phyloP scores from a whole-genome alignment of 2,113 vertebrate genomes.

The Atractosteus spatula region DNA sequence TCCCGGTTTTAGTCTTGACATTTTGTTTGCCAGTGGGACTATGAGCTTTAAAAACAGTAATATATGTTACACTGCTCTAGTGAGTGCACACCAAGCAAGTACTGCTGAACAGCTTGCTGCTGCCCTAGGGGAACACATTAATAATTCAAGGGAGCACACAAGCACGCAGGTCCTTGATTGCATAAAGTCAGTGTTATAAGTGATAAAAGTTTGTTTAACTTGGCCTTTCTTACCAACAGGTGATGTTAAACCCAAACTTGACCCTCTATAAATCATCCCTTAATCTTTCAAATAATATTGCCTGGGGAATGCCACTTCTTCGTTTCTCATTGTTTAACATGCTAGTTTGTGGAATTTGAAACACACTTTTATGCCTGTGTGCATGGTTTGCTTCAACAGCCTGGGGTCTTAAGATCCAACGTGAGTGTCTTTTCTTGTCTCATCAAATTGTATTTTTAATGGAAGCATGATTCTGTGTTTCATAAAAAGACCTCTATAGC shows the following conservation, averaged over 20 bases:
- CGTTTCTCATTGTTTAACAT: not conserved
- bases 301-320: not conserved
- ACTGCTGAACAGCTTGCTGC: slow-evolving; percentile 24
- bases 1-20: slow-evolving; percentile 22
- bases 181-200: slow-evolving; percentile 23
- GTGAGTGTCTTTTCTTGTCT: too few species aligned
- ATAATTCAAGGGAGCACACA: slow-evolving; percentile 25
- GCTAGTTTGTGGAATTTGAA: not conserved
- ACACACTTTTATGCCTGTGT: not conserved
- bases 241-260: slow-evolving; percentile 10
- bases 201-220: slow-evolving; percentile 16
- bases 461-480: too few species aligned
- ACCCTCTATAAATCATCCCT: not conserved
- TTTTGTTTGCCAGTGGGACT: slow-evolving; percentile 36
- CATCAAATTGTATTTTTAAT: too few species aligned
- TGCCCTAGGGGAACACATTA: not conserved
- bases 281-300: not conserved
- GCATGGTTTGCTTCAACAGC: too few species aligned
- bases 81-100: slow-evolving; percentile 27
- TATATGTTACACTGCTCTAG: slow-evolving; percentile 28
- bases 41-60: slow-evolving; percentile 30
- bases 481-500: too few species aligned
- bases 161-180: slow-evolving; percentile 35
- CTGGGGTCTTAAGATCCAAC: too few species aligned
- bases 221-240: slow-evolving; percentile 18